Evolutionary conservation across 2,797 vertebrate genomes (phyloP).

Genomic region (Hirundo rustica): DNA sequence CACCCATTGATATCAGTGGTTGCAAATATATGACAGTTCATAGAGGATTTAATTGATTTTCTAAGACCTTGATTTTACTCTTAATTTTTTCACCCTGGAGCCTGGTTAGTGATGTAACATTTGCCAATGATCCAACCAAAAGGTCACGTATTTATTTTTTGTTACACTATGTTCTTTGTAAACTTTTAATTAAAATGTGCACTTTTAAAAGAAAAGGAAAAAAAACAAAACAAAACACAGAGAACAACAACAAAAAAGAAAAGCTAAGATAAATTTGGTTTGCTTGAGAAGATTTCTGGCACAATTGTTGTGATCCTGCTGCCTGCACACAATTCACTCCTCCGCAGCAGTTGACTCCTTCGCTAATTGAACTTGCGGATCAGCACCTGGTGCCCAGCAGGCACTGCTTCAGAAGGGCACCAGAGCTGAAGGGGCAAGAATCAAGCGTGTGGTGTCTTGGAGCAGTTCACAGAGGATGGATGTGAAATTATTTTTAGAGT

Average conservation of each 20-base stretch:
- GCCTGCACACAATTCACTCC: conserved; percentile 36
- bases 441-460: neutral
- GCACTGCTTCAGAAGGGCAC: neutral
- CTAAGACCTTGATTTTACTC: conserved; percentile 36
- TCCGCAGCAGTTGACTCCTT: conserved; percentile 35
- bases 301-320: neutral
- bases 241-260: neutral
- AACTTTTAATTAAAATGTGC: conserved; percentile 73
- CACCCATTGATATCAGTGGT: conserved; percentile 16
- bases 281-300: conserved; percentile 58
- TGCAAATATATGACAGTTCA: neutral
- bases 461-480: neutral
- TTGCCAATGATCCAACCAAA: conserved; percentile 64
- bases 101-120: conserved; percentile 54
- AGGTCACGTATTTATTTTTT: conserved; percentile 78
- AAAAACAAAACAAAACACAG: neutral
- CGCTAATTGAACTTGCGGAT: neutral
- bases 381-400: conserved; percentile 49
- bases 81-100: conserved; percentile 51
- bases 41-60: conserved; percentile 33
- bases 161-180: conserved; percentile 72
- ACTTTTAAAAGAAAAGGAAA: conserved; percentile 52
- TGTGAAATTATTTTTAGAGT: conserved; percentile 38
- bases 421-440: conserved; percentile 26
- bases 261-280: neutral